Conservation (phyloP, 2,797 vertebrate genomes). For the Amblyraja radiata region DNA sequence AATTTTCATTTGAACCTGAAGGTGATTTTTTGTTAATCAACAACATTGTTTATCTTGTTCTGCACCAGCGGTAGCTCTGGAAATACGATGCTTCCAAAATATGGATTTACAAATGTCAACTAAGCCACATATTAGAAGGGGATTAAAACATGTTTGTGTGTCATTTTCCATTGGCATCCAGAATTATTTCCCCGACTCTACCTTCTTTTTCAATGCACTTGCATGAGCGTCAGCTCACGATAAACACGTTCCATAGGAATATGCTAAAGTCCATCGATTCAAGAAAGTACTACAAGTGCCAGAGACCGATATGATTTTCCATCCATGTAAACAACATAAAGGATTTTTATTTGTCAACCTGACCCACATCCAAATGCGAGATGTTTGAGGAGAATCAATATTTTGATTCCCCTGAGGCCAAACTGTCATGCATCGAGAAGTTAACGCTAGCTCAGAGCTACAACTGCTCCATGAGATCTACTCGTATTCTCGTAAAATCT, state of each 20-base stretch:
- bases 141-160: too few species aligned
- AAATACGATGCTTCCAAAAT: too few species aligned
- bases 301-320: not conserved
- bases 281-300: not conserved
- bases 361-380: not conserved
- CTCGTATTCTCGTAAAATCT: not conserved
- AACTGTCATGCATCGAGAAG: not conserved
- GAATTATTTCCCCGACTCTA: not conserved
- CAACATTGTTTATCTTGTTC: not conserved
- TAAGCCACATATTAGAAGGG: too few species aligned
- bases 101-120: too few species aligned
- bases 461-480: not conserved
- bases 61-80: too few species aligned
- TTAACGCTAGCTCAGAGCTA: not conserved
- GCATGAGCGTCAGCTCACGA: not conserved
- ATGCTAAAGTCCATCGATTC: not conserved
- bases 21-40: not conserved
- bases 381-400: constrained; percentile 19
- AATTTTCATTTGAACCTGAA: not conserved
- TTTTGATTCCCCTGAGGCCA: not conserved
- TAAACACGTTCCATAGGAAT: not conserved
- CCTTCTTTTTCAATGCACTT: not conserved
- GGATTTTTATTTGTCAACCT: not conserved
- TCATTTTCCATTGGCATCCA: not conserved
- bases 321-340: not conserved